Base-by-base conservation (phyloP, 2,888 invertebrate species). In the Cantharis rustica region DNA sequence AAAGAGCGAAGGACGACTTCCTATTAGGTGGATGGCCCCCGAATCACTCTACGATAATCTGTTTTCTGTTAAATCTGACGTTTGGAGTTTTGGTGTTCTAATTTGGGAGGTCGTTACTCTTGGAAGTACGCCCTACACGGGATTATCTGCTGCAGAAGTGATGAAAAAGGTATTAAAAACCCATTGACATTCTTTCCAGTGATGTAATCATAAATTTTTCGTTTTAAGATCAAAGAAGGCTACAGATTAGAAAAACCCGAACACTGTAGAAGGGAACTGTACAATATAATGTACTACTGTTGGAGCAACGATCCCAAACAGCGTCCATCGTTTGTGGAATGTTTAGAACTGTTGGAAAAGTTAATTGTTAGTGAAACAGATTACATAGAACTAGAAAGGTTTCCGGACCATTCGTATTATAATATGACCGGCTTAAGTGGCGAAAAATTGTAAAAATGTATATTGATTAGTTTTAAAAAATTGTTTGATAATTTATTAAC, bases 51-150 rank as follows among this genome's bases (percentile, higher is more conserved):
- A 96, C 87, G 97, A 98, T 86, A 97, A 97, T 86, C 93, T 97
- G 85, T 98, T 97, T 89, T 96, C 97, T 11, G 93, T 95, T 1
- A 97, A 97, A 88, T 96, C 97, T 1, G 98, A 98, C 86, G 95
- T 98, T 66, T 98, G 98, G 98, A 97, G 97, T 83, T 98, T 97
- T 84, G 98, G 98, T 0, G 94, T 98, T 13, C 90, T 98, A 10
- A 92, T 98, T 84, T 98, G 98, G 98, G 98, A 98, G 89, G 96
- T 98, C 70, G 96, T 98, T 10, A 98, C 98, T 0, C 91, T 98
- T 15, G 98, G 98, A 16, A 96, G 97, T 23, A 97, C 97, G 71
- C 98, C 98, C 0, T 98, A 98, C 88, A 98, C 98, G 0, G 97
- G 97, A 0, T 90, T 97, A 84, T 95, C 96, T 0, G 97, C 97